Evolutionary conservation across 37 sponge, comb jelly and placozoan genomes (phyloP).

Genomic region (Oopsacas minuta): DNA sequence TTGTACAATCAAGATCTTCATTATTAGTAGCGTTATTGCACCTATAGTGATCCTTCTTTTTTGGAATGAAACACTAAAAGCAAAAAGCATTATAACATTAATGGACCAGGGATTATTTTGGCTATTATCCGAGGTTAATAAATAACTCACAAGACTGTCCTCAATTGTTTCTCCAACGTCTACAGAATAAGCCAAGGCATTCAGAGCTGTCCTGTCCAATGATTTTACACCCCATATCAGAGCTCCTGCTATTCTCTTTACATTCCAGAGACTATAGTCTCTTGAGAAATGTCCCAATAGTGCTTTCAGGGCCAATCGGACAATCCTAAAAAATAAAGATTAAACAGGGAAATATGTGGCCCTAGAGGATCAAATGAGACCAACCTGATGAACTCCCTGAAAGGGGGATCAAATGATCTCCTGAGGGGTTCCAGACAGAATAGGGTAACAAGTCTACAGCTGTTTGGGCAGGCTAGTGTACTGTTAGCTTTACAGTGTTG

Average conservation of each 20-base stretch:
- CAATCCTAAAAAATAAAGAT: neutral
- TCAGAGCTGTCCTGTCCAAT: neutral
- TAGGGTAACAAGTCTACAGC: neutral
- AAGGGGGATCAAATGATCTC: neutral
- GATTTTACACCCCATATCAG: neutral
- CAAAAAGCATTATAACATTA: neutral
- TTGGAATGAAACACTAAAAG: neutral
- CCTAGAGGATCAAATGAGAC: no score
- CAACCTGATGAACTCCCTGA: neutral
- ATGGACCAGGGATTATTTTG: no score
- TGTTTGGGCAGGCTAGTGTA: neutral
- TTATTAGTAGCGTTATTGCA: neutral
- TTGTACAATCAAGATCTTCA: neutral
- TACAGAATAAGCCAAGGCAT: neutral
- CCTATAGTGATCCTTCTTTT: neutral
- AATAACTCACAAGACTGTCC: neutral
- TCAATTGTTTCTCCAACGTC: neutral
- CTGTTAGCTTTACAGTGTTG: neutral
- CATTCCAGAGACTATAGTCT: neutral
- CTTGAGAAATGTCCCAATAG: neutral
- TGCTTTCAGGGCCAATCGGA: neutral
- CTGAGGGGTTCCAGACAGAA: slow-evolving; percentile 9
- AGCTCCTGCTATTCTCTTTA: neutral
- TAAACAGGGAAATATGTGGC: no score
- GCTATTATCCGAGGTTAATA: no score